phyloP scores from a whole-genome alignment of 2,888 invertebrate species.

The Parnassius orleans region DNA sequence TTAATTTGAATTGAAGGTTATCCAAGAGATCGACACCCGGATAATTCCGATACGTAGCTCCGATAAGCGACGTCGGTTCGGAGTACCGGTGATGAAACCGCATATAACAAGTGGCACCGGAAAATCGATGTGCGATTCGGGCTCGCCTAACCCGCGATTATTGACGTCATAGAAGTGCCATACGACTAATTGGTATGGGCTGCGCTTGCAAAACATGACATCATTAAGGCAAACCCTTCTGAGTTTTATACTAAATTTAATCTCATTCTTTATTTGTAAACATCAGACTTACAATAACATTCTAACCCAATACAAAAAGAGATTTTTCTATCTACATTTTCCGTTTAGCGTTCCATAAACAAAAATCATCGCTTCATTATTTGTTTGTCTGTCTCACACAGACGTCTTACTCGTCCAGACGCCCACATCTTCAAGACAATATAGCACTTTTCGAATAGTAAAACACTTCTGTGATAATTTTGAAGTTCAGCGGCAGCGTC shows the following conservation, averaged over 20 bases:
- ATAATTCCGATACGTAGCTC: constrained; percentile 35
- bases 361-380: too few relatives aligned
- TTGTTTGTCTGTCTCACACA: too few relatives aligned
- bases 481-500: too few relatives aligned
- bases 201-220: constrained; percentile 7
- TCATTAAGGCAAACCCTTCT: neutral
- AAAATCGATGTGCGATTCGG: constrained; percentile 41
- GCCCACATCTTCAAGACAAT: too few relatives aligned
- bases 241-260: too few relatives aligned
- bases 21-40: constrained; percentile 20
- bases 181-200: constrained; percentile 8
- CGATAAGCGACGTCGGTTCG: constrained; percentile 36
- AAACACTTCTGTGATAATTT: too few relatives aligned
- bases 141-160: constrained; percentile 37
- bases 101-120: constrained; percentile 40
- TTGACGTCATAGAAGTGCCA: constrained; percentile 32
- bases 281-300: too few relatives aligned
- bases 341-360: too few relatives aligned
- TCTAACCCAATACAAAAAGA: too few relatives aligned
- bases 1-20: constrained; percentile 4
- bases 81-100: constrained; percentile 39
- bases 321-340: too few relatives aligned
- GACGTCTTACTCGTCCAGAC: too few relatives aligned
- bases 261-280: neutral
- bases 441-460: too few relatives aligned